Evolutionary conservation across 2,113 vertebrate genomes (phyloP).

Genomic region (Mastomys coucha): DNA sequence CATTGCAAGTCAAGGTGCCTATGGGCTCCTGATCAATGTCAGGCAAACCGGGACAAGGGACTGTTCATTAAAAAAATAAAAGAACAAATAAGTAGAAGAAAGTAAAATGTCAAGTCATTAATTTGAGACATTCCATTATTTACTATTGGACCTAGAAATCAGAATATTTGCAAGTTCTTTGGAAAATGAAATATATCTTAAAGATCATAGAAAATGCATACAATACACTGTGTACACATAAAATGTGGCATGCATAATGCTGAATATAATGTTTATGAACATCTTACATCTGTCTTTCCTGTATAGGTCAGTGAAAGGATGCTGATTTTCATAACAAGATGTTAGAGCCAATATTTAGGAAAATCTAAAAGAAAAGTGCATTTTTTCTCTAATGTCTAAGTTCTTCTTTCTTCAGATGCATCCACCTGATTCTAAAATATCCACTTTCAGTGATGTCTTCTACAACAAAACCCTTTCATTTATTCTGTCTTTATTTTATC

Average conservation of each 20-base stretch:
- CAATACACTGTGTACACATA: background rate
- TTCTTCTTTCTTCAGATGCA: background rate
- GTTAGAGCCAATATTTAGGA: background rate
- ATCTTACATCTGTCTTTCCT: background rate
- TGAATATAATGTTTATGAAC: background rate
- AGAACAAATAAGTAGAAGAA: background rate
- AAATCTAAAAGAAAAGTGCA: background rate
- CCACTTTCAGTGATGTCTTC: background rate
- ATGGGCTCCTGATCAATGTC: too few relatives aligned
- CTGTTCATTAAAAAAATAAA: background rate
- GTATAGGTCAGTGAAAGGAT: background rate
- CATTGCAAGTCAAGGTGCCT: background rate
- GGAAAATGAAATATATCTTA: background rate
- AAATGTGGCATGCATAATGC: background rate
- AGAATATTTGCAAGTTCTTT: background rate
- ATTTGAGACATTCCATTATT: background rate
- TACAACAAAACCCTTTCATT: background rate
- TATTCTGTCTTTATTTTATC: background rate
- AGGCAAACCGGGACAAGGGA: background rate
- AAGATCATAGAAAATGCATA: background rate
- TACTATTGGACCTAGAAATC: background rate
- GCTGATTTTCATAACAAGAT: background rate
- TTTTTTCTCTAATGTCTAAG: conserved; percentile 33
- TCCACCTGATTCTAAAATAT: background rate
- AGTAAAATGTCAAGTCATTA: background rate